Evolutionary conservation across 2,113 vertebrate genomes (phyloP).

Genomic region (Myrmecophaga tridactyla): DNA sequence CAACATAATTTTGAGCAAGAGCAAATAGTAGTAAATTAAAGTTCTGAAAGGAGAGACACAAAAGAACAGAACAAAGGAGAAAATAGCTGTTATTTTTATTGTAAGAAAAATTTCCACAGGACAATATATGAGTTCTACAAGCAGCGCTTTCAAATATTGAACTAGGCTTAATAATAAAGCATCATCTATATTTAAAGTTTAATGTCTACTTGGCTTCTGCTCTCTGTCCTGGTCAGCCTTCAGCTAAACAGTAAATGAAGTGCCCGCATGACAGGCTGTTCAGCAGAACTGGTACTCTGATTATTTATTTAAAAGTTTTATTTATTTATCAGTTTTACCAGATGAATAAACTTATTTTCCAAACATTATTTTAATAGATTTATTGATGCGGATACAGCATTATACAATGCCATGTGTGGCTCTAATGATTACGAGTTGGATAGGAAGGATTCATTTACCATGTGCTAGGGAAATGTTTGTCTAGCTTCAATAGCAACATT

Average conservation of each 20-base stretch:
- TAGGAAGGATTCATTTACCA: not conserved
- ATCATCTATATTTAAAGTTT: conserved; percentile 66
- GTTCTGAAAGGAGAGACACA: not conserved
- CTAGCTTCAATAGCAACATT: not conserved
- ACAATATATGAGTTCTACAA: conserved; percentile 12
- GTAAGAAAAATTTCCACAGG: not conserved
- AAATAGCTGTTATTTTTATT: not conserved
- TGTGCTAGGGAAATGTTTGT: not conserved
- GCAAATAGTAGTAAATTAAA: not conserved
- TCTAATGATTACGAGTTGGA: not conserved
- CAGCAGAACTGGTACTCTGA: conserved; percentile 58
- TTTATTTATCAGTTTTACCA: conserved; percentile 67
- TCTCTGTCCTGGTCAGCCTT: conserved; percentile 40
- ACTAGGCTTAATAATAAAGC: conserved; percentile 37
- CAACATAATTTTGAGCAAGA: no score
- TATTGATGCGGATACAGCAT: conserved; percentile 34
- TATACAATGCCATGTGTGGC: not conserved
- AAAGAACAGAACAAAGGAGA: not conserved
- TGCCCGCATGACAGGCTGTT: conserved; percentile 49
- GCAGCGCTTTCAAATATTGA: conserved; percentile 28
- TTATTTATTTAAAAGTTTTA: conserved; percentile 76
- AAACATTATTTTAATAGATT: conserved; percentile 54
- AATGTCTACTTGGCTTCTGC: conserved; percentile 42
- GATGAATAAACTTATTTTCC: conserved; percentile 55
- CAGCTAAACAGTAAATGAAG: conserved; percentile 70